phyloP scores from a whole-genome alignment of 2,113 vertebrate species.

The Lagopus leucura region DNA sequence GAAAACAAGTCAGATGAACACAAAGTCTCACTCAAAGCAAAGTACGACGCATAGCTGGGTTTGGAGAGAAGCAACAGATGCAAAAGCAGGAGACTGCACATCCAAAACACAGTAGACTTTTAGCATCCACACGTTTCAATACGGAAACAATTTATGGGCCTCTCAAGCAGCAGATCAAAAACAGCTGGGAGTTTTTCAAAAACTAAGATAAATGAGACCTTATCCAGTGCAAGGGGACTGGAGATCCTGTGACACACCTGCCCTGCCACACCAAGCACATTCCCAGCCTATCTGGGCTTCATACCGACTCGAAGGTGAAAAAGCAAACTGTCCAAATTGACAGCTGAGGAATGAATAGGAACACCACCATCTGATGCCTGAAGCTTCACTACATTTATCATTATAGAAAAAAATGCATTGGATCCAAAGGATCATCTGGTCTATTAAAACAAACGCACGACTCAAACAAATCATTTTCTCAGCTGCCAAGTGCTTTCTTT shows the following conservation, averaged over 20 bases:
- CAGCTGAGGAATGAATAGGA: background rate
- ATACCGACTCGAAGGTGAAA: background rate
- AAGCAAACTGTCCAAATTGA: background rate
- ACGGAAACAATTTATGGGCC: background rate
- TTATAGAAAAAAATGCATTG: background rate
- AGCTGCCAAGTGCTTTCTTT: background rate
- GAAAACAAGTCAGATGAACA: slow-evolving; percentile 5
- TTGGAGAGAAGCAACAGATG: background rate
- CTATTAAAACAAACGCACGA: background rate
- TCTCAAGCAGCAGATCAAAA: background rate
- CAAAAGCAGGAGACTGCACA: background rate
- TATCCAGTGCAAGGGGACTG: accelerated
- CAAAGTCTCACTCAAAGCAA: background rate
- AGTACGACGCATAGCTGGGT: background rate
- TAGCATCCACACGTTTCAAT: background rate
- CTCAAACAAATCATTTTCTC: background rate
- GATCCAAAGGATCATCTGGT: background rate
- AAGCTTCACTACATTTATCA: background rate
- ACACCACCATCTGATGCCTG: background rate
- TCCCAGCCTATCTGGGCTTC: background rate
- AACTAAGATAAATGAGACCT: background rate
- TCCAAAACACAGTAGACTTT: background rate
- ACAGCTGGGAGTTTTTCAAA: background rate
- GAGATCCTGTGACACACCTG: background rate
- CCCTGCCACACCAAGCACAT: background rate